Evolutionary conservation across 2,797 vertebrate genomes (phyloP).

Genomic region (Coendou prehensilis): DNA sequence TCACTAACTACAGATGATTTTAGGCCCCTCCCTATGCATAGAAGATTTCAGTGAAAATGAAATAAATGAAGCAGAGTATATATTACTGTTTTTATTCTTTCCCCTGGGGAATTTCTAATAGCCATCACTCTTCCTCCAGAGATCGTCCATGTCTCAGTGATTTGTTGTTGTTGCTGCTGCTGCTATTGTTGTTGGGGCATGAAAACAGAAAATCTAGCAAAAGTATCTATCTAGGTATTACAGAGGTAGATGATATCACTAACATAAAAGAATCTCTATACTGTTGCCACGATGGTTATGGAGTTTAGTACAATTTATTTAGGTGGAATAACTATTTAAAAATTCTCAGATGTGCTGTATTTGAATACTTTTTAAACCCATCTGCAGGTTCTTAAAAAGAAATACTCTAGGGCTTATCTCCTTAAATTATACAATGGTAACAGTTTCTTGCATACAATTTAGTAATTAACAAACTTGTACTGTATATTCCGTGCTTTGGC

Average conservation of each 20-base stretch:
- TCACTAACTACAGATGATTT: background rate
- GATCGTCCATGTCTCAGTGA: background rate
- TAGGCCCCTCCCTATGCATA: too few relatives aligned
- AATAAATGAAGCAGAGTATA: background rate
- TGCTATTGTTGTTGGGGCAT: background rate
- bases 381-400: background rate
- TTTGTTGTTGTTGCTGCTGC: background rate
- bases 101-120: background rate
- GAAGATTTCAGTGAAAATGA: background rate
- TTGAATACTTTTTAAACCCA: background rate
- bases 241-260: background rate
- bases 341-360: background rate
- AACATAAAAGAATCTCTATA: background rate
- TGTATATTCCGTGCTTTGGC: background rate
- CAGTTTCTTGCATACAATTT: background rate
- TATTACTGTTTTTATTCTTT: background rate
- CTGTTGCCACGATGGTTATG: background rate
- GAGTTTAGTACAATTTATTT: background rate
- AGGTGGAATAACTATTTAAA: background rate
- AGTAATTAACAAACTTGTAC: constrained; percentile 6
- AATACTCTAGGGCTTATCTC: background rate
- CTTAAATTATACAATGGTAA: background rate
- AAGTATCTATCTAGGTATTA: background rate
- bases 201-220: constrained; percentile 13
- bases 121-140: background rate